Conservation (phyloP, 2,113 vertebrate species). For the Nothobranchius furzeri region DNA sequence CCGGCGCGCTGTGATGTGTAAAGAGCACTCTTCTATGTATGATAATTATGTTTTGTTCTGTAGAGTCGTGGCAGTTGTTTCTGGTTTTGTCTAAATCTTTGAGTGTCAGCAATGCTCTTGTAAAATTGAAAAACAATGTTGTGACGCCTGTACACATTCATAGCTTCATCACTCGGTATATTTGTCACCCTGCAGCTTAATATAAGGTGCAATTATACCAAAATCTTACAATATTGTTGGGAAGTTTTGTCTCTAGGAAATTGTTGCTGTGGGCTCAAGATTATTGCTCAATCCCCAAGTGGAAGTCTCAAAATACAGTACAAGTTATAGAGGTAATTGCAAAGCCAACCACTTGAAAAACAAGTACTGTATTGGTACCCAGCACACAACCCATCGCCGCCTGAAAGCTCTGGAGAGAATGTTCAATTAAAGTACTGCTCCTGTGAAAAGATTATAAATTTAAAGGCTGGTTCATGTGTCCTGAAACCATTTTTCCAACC, state of each 20-base stretch:
- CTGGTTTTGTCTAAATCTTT: neutral
- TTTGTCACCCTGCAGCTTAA: slow-evolving; percentile 55
- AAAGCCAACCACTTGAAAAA: slow-evolving; percentile 73
- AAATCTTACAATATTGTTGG: slow-evolving; percentile 45
- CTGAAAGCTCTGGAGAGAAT: slow-evolving; percentile 57
- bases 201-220: slow-evolving; percentile 65
- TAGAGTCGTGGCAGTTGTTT: neutral
- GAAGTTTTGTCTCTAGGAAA: slow-evolving; percentile 62
- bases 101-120: slow-evolving; percentile 15
- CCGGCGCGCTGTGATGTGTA: slow-evolving; percentile 2
- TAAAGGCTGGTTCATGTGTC: slow-evolving; percentile 13
- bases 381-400: slow-evolving; percentile 41
- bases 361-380: slow-evolving; percentile 55
- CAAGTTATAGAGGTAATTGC: slow-evolving; percentile 70
- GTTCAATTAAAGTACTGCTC: slow-evolving; percentile 59
- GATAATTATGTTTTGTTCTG: neutral
- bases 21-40: neutral
- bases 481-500: slow-evolving; percentile 12
- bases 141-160: slow-evolving; percentile 47
- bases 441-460: slow-evolving; percentile 43
- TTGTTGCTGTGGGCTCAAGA: slow-evolving; percentile 56
- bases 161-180: slow-evolving; percentile 41
- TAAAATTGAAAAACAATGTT: slow-evolving; percentile 34
- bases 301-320: slow-evolving; percentile 64
- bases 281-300: slow-evolving; percentile 68